These are phyloP conservation scores for Cyanocitta stelleri DNA, from an alignment of 2,113 vertebrate genomes.

Conservation along the genomic window DNA sequence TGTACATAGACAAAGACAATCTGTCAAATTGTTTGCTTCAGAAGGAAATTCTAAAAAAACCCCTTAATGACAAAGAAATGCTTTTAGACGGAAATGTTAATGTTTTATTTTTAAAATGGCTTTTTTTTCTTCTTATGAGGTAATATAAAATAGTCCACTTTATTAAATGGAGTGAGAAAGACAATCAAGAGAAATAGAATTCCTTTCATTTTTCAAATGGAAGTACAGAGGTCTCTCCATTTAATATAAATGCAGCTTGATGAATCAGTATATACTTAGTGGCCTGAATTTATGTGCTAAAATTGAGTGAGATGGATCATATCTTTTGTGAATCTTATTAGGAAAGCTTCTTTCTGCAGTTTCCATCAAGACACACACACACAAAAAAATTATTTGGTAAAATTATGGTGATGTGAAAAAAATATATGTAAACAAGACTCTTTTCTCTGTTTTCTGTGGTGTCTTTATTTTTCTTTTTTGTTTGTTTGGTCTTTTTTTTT, in stretches of 20 bases:
- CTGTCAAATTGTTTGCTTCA: not conserved
- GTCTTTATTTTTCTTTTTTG: not conserved
- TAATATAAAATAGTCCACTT: not conserved
- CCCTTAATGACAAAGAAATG: not conserved
- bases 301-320: not conserved
- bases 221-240: not conserved
- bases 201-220: not conserved
- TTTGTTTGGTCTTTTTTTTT: not conserved
- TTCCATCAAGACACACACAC: not conserved
- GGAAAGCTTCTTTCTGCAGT: not conserved
- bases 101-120: not conserved
- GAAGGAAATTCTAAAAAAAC: not conserved
- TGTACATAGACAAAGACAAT: not conserved
- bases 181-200: not conserved
- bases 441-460: not conserved
- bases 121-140: not conserved
- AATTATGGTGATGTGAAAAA: not conserved
- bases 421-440: fast-evolving
- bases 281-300: not conserved
- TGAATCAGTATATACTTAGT: not conserved
- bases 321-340: not conserved
- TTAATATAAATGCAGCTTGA: not conserved
- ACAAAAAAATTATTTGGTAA: not conserved
- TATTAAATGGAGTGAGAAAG: not conserved
- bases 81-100: not conserved